A percentile compares a stretch with the other conserved stretches of the same genome.
These are phyloP conservation scores for Littorina saxatilis DNA, from an alignment of 1,140 invertebrate species.

Conservation along the genomic window DNA sequence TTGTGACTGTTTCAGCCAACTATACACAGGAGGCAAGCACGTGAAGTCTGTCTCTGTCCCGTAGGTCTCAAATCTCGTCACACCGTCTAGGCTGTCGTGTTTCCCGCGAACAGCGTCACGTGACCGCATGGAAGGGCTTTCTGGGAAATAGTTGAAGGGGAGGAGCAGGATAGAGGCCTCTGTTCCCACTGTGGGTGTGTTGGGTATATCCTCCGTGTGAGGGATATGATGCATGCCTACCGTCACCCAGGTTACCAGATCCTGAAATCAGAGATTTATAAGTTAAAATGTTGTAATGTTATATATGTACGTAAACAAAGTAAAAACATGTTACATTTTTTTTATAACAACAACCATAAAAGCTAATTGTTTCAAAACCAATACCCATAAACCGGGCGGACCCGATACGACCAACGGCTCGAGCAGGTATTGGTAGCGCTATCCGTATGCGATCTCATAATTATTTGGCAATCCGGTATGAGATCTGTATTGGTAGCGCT, in stretches of 20 bases:
- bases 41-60: conserved; percentile 14
- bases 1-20: not conserved
- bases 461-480: not conserved
- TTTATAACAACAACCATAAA: too few species aligned
- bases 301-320: too few species aligned
- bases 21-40: conserved; percentile 20
- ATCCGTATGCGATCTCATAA: too few species aligned
- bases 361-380: too few species aligned
- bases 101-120: conserved; percentile 76
- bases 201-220: conserved; percentile 65
- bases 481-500: too few species aligned
- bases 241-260: conserved; percentile 62
- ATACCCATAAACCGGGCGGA: too few species aligned
- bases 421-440: too few species aligned
- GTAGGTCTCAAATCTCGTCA: not conserved
- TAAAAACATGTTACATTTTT: too few species aligned
- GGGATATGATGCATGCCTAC: conserved; percentile 63
- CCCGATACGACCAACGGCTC: too few species aligned
- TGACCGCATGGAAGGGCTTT: conserved; percentile 60
- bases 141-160: conserved; percentile 68
- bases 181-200: conserved; percentile 61
- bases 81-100: not conserved
- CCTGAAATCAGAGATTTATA: conserved; percentile 37
- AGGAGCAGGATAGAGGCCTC: conserved; percentile 57
- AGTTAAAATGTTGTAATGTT: too few species aligned